Evolutionary conservation across 2,113 vertebrate genomes (phyloP), one percentile per base, ranked within the genome.

Genomic region (Siniperca knerii): DNA sequence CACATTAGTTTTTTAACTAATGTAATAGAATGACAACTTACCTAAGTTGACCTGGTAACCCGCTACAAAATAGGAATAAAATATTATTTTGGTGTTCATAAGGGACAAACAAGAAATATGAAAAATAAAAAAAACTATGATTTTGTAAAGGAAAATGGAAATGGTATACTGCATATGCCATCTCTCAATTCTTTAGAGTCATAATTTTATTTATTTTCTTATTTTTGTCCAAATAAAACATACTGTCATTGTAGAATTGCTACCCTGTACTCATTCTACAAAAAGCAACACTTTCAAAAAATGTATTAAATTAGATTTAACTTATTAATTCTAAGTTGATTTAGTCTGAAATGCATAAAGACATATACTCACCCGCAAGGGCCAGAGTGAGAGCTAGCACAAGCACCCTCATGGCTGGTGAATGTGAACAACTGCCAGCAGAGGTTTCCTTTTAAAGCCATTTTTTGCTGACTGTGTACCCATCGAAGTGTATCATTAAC

Each of bases 321-420:
- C 7, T 40, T 6, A 40, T 6, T 46, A 37, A 52, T 54, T 29
- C 3, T 60, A 16, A 71, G 6, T 37, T 4, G 6, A 54, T 35
- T 33, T 33, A n/a, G 1, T 62, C 74, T 71, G 3, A 37, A 69
- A 61, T 44, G 6, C 3, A 40, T 18, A 21, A 68, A 81, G 50
- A 11, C 8, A 23, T 48, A 20, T 48, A 90, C 92, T 92, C 74
- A 95, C 95, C 92, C 12, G 87, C 71, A 79, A 95, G 44, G 84
- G 94, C 92, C 61, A 95, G 42, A 50, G 86, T 61, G 6, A 95
- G 79, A 50, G 90, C 90, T 8, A 96, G 83, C 10, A 94, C 6
- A 75, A 94, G 21, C 55, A 87, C 87, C 90, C 65, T 94, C 95
- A 96, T 96, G 90, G 79, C 69, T 90, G 85, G 54, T 82, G 82